Evolutionary conservation across 2,888 invertebrate species (phyloP).

Genomic region (Cheilosia impressa): DNA sequence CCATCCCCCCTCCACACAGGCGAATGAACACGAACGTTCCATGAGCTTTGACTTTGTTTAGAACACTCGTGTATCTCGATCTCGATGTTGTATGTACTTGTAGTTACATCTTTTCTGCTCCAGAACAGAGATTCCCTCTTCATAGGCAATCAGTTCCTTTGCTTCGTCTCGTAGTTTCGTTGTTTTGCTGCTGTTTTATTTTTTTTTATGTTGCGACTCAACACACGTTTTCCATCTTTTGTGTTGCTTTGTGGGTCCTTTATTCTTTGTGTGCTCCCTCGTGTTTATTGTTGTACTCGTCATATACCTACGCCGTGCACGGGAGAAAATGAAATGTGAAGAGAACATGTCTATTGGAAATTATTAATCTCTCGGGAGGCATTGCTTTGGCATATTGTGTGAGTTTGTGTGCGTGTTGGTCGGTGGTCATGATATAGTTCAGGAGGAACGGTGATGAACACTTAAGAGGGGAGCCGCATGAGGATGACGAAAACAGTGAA

Average conservation of each 20-base stretch:
- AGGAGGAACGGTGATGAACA: conserved; percentile 43
- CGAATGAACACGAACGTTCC: conserved; percentile 21
- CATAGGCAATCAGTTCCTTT: conserved; percentile 49
- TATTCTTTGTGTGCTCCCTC: conserved; percentile 24
- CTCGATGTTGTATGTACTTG: neutral
- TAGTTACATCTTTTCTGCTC: conserved; percentile 5
- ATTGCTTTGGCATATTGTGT: conserved; percentile 27
- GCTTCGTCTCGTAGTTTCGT: conserved; percentile 27
- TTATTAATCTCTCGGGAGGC: conserved; percentile 73
- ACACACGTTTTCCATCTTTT: conserved; percentile 64
- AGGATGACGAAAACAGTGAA: conserved; percentile 1
- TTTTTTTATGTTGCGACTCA: conserved; percentile 56
- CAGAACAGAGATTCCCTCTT: conserved; percentile 30
- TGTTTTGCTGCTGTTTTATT: neutral
- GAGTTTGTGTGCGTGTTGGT: neutral
- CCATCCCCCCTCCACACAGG: neutral
- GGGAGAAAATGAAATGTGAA: conserved; percentile 72
- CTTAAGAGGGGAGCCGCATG: conserved; percentile 4
- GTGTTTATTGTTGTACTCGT: conserved; percentile 66
- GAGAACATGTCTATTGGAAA: conserved; percentile 74
- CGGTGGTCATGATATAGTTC: conserved; percentile 56
- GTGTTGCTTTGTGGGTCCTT: conserved; percentile 18
- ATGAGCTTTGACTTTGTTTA: conserved; percentile 27
- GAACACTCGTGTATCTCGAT: neutral
- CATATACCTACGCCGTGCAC: conserved; percentile 60